Evolutionary conservation across 2,888 invertebrate genomes (phyloP).

Genomic region (Drosophila fungiperda): DNA sequence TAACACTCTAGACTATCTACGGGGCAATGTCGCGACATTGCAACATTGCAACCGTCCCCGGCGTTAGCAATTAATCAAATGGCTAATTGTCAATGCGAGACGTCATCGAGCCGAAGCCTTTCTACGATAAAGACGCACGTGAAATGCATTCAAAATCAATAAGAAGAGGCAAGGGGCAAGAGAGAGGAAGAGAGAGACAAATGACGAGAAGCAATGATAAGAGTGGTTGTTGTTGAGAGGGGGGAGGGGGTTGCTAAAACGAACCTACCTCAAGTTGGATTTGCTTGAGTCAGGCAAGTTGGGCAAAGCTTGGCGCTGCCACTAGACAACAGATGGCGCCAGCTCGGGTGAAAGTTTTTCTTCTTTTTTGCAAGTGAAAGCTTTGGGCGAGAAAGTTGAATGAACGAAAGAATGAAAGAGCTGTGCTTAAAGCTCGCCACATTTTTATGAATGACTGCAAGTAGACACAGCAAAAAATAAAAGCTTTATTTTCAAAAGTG

Average conservation of each 20-base stretch:
- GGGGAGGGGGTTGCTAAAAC: neutral
- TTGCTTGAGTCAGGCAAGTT: conserved; percentile 46
- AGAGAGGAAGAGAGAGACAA: neutral
- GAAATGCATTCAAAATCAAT: conserved; percentile 68
- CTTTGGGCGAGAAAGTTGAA: conserved; percentile 44
- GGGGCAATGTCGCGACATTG: conserved; percentile 48
- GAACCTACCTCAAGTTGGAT: conserved; percentile 66
- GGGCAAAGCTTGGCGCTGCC: conserved; percentile 25
- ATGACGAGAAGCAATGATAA: neutral
- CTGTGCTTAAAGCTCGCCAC: conserved; percentile 29
- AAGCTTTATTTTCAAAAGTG: neutral
- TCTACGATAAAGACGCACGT: conserved; percentile 44
- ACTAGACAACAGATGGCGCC: conserved; percentile 59
- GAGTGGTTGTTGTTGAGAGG: neutral
- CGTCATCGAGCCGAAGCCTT: conserved; percentile 34
- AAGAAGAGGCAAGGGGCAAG: neutral
- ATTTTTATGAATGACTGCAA: conserved; percentile 63
- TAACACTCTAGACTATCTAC: neutral
- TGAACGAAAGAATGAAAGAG: conserved; percentile 17
- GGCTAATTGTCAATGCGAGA: conserved; percentile 67
- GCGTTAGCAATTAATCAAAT: conserved; percentile 68
- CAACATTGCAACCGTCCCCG: conserved; percentile 56
- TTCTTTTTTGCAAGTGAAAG: conserved; percentile 25
- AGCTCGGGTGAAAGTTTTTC: conserved; percentile 44
- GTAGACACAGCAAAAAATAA: neutral